Evolutionary conservation across 92 coral and sea anemone genomes (phyloP).

Genomic region (Zoanthus gigantus): DNA sequence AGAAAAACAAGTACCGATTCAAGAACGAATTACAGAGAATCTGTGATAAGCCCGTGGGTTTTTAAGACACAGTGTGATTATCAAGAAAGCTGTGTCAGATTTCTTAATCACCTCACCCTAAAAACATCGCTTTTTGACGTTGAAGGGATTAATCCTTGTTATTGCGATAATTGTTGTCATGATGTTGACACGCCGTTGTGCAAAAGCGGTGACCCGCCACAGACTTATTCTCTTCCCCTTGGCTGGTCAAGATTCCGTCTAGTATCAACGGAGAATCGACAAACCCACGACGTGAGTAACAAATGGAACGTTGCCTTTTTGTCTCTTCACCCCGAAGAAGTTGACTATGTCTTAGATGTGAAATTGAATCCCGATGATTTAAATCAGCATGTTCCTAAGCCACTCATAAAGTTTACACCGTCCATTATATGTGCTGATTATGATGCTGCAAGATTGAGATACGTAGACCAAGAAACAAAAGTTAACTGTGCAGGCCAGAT

Average conservation of each 20-base stretch:
- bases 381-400: slow-evolving; percentile 60
- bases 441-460: slow-evolving; percentile 81
- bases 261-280: slow-evolving; percentile 53
- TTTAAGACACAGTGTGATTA: slow-evolving; percentile 85
- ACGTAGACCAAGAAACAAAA: slow-evolving; percentile 75
- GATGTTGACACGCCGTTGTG: slow-evolving; percentile 95
- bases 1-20: slow-evolving; percentile 59
- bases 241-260: slow-evolving; percentile 98
- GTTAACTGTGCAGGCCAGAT: slow-evolving; percentile 87
- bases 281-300: slow-evolving; percentile 41
- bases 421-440: slow-evolving; percentile 97
- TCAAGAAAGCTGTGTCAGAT: slow-evolving; percentile 89
- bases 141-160: slow-evolving; percentile 90
- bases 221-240: slow-evolving; percentile 89
- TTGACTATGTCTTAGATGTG: slow-evolving; percentile 62
- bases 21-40: slow-evolving; percentile 45
- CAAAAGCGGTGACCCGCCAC: slow-evolving; percentile 94
- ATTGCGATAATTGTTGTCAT: slow-evolving; percentile 94
- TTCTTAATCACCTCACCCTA: slow-evolving; percentile 72
- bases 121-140: slow-evolving; percentile 82
- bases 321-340: slow-evolving; percentile 75
- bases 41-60: slow-evolving; percentile 71
- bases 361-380: slow-evolving; percentile 64
- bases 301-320: slow-evolving; percentile 95
- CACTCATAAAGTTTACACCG: slow-evolving; percentile 92